Evolutionary conservation across 2,113 vertebrate species (phyloP), one percentile per base, ranked within the genome.

Genomic region (Erythrocebus patas): DNA sequence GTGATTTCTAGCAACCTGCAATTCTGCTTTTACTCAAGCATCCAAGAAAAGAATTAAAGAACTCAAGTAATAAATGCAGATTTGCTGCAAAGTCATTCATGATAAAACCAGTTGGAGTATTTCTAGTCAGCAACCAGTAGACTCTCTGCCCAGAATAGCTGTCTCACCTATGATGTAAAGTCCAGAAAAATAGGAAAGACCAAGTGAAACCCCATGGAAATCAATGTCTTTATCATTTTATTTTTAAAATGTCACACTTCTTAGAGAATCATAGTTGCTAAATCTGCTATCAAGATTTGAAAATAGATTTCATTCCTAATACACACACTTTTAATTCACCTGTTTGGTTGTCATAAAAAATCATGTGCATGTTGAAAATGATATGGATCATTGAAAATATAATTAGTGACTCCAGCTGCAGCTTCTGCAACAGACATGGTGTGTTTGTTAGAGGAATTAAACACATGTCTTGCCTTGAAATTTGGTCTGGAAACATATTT

Each of bases 301-400:
- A 90, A 88, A 40, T 35, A 91, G 10, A 57, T 72, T n/a, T 20
- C 14, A 52, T 87, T 45, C 50, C 4, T 79, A 32, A 35, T 5
- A 72, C 14, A 48, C 7, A 18, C 7, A 48, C 68, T 16, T 72
- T 38, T 55, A 61, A 72, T 89, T 92, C 45, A 66, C 25, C 32
- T 57, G 25, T n/a, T 75, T 70, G 14, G 3, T 75, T 95, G 32
- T 52, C n/a, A 76, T 18, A 61, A 76, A 95, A 89, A 57, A 20
- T 61, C 50, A 85, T 30, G 22, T 23, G 6, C 22, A 72, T 94
- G 43, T 64, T 82, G 23, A 86, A 50, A 95, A n/a, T 66, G 23
- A 32, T 68, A 12, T 20, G 32, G 52, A 84, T 59, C 43, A 66
- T 32, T 55, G 23, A 3, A 95, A 80, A 81, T 59, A 79, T 78